phyloP scores from a whole-genome alignment of 2,113 vertebrate species.

The Sialia sialis region DNA sequence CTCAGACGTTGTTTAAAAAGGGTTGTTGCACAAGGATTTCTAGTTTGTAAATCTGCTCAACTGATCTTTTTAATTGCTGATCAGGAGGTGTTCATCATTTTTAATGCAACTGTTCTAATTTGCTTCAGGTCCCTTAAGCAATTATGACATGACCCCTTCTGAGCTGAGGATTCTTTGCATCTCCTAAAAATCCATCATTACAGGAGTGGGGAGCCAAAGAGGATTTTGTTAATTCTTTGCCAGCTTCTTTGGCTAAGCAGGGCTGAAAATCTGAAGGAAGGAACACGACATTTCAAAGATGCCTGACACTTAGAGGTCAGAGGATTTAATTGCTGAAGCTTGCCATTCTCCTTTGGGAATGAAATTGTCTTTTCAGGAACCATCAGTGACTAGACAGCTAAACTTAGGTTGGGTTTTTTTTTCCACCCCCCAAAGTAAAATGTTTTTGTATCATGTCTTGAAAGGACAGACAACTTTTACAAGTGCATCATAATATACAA shows the following conservation, averaged over 20 bases:
- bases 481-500: not conserved
- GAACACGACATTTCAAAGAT: not conserved
- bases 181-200: not conserved
- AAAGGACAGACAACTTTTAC: not conserved
- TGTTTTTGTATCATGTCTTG: rapidly evolving
- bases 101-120: not conserved
- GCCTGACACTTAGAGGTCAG: not conserved
- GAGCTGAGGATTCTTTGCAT: not conserved
- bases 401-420: not conserved
- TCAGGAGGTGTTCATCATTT: not conserved
- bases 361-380: not conserved
- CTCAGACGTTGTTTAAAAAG: not conserved
- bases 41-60: not conserved
- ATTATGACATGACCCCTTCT: not conserved
- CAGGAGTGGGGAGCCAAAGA: not conserved
- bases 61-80: not conserved
- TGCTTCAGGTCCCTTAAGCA: not conserved
- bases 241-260: not conserved
- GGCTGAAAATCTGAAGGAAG: not conserved
- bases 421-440: not conserved
- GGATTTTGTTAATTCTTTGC: not conserved
- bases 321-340: not conserved
- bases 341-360: not conserved
- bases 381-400: not conserved
- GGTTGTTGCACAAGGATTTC: not conserved